Evolutionary conservation across 2,113 vertebrate genomes (phyloP), one percentile per base, ranked within the genome.

Genomic region (Fulmarus glacialis): DNA sequence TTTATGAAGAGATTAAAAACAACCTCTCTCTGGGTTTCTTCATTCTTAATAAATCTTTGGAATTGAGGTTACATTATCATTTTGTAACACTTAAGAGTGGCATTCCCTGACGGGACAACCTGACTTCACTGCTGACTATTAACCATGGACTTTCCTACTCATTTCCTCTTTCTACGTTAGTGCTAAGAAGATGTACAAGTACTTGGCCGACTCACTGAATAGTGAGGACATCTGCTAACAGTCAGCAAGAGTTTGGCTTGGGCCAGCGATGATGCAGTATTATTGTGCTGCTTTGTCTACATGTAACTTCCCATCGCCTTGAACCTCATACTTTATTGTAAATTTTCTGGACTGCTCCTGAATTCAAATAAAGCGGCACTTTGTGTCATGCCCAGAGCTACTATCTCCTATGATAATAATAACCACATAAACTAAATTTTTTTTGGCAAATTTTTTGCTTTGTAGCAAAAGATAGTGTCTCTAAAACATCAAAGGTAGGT

Each of bases 201-300:
- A 23, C 8, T 90, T 3, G 11, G 7, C 27, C 0, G 0, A 60
- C 36, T 38, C 72, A 40, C 19, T 30, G n/a, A 88, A 59, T 4
- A 78, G n/a, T 5, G 24, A 62, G 15, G 42, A 66, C 58, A 55
- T 20, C 32, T 48, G 36, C 4, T 19, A 68, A n/a, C 16, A 27
- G 18, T 9, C 73, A 60, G 21, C 50, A 45, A 16, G 48, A 60
- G 32, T n/a, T 77, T 70, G 23, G 9, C 42, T 64, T 64, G 45
- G 45, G 40, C 16, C 36, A 74, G 15, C 15, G 66, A 82, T 40
- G 38, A 58, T 40, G 48, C 11, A 40, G 6, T 7, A 67, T 36
- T 50, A 52, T 12, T 3, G 4, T 52, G 38, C 38, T 58, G 30
- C 47, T 82, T 36, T 77, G 22, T 56, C 38, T 70, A 22, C 17